Conservation (phyloP, 2,113 vertebrate species). For the Todiramphus chloris region DNA sequence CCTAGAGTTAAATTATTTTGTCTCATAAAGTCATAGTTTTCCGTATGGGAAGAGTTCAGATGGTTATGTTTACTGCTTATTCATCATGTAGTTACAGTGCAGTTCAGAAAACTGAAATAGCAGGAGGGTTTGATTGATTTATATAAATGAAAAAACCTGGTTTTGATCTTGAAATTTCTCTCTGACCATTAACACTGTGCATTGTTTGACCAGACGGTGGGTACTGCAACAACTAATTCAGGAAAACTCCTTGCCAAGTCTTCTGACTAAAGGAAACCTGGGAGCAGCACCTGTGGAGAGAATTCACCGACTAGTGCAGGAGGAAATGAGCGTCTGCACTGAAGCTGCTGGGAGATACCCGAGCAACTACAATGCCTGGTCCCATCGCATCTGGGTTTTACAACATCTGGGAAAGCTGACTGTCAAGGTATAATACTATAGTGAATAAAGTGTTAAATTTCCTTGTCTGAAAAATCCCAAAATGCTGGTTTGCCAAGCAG, state of each 20-base stretch:
- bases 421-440: constrained; percentile 80
- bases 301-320: constrained; percentile 79
- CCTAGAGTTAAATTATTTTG: not conserved
- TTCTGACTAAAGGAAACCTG: constrained; percentile 75
- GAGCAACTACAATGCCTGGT: constrained; percentile 99
- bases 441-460: not conserved
- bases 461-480: not conserved
- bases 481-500: not conserved
- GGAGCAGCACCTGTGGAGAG: constrained; percentile 74
- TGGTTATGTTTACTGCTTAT: not conserved
- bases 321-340: constrained; percentile 92
- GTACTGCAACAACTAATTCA: constrained; percentile 88
- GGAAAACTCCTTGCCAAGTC: constrained; percentile 72
- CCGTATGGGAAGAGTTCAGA: not conserved
- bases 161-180: constrained; percentile 24
- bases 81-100: not conserved
- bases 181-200: not conserved
- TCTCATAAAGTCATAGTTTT: not conserved
- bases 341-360: constrained; percentile 92
- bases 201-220: constrained; percentile 84
- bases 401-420: constrained; percentile 89
- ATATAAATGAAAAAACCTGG: not conserved
- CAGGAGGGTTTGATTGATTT: not conserved
- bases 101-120: not conserved
- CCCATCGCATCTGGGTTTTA: constrained; percentile 97